These are phyloP conservation scores for Melozone crissalis DNA, from an alignment of 2,113 vertebrate genomes.

Conservation along the genomic window DNA sequence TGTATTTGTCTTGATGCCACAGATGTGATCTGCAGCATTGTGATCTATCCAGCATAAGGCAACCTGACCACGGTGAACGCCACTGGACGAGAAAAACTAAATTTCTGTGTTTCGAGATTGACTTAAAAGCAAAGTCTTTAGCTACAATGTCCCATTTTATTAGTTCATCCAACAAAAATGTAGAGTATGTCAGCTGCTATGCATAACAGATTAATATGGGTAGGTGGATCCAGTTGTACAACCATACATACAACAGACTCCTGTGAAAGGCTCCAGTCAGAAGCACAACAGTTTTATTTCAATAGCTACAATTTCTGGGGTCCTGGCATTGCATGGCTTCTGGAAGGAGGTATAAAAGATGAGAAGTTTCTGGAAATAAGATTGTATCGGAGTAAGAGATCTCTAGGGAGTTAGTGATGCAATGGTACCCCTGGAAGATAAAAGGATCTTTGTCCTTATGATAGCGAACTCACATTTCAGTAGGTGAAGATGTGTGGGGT, in stretches of 20 bases:
- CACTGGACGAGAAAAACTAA: background rate
- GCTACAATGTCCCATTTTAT: background rate
- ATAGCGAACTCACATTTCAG: background rate
- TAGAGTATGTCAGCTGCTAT: background rate
- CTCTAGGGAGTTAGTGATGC: background rate
- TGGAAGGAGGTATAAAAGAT: background rate
- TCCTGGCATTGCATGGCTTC: background rate
- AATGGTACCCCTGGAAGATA: background rate
- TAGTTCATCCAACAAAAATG: background rate
- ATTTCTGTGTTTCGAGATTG: background rate
- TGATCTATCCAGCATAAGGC: background rate
- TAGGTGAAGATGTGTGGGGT: background rate
- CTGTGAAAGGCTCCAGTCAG: background rate
- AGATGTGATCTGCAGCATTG: background rate
- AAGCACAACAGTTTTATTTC: background rate
- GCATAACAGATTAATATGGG: background rate
- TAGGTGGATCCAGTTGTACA: background rate
- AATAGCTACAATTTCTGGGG: background rate
- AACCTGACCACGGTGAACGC: background rate
- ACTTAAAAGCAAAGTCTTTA: background rate
- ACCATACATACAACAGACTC: rapidly evolving
- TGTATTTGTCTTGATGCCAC: background rate
- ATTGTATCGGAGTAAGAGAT: background rate
- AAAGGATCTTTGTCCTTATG: background rate
- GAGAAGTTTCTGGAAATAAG: background rate